These are phyloP conservation scores for Leptatherina wallacei DNA, from an alignment of 2,797 vertebrate species.

Conservation along the genomic window DNA sequence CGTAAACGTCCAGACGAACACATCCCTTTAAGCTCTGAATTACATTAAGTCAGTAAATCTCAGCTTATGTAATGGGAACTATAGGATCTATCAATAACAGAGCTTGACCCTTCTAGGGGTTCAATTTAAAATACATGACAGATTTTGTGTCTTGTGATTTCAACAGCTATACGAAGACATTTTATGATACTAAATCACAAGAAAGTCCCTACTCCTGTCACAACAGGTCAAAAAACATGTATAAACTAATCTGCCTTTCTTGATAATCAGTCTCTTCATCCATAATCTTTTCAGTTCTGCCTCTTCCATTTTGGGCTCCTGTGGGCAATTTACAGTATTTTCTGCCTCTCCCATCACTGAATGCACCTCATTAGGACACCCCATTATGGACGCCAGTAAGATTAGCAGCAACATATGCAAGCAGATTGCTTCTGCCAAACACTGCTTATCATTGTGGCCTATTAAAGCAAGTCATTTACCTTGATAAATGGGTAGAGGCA, in stretches of 20 bases:
- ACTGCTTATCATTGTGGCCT: constrained; percentile 75
- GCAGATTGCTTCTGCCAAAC: constrained; percentile 77
- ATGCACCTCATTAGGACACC: constrained; percentile 70
- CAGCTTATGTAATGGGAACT: not conserved
- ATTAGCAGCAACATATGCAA: constrained; percentile 70
- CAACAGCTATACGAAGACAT: not conserved
- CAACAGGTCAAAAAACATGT: constrained; percentile 1
- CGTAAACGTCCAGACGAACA: not conserved
- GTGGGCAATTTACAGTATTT: constrained; percentile 52
- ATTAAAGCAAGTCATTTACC: constrained; percentile 76
- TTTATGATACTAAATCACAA: not conserved
- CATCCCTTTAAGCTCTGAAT: not conserved
- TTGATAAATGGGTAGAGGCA: constrained; percentile 70
- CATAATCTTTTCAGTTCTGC: constrained; percentile 40
- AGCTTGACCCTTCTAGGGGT: not conserved
- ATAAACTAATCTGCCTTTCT: constrained; percentile 4
- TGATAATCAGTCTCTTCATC: constrained; percentile 33
- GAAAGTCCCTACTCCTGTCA: not conserved
- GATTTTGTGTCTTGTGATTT: constrained; percentile 2
- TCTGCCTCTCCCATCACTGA: constrained; percentile 55
- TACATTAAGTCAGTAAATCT: not conserved
- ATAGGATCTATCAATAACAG: not conserved
- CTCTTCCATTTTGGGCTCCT: constrained; percentile 22
- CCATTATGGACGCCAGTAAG: constrained; percentile 69
- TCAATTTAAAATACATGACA: constrained; percentile 1